These are phyloP conservation scores for Gavia stellata DNA, from an alignment of 2,113 vertebrate species.

Conservation along the genomic window DNA sequence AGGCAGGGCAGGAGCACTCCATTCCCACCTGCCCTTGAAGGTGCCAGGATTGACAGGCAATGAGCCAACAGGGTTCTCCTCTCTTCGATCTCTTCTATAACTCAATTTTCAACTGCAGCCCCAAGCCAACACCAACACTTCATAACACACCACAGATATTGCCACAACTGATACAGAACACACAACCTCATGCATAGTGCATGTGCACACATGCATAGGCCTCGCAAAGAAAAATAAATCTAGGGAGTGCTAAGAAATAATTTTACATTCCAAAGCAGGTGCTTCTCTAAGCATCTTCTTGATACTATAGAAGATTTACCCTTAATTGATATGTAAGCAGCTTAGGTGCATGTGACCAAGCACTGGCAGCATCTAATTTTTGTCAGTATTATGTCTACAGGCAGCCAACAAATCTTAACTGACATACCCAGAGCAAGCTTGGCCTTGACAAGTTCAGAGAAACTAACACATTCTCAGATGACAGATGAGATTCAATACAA, in stretches of 20 bases:
- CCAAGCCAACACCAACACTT: background rate
- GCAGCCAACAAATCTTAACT: background rate
- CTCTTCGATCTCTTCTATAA: background rate
- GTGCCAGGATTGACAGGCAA: background rate
- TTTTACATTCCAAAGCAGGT: background rate
- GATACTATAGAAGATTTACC: background rate
- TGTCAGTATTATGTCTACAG: background rate
- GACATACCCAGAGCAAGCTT: background rate
- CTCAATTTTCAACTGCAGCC: background rate
- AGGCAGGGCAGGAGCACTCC: background rate
- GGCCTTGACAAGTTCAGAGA: background rate
- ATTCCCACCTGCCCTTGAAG: background rate
- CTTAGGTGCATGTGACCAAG: background rate
- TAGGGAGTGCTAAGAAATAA: background rate
- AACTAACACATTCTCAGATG: background rate
- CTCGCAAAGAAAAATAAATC: background rate
- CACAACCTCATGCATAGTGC: too few relatives aligned
- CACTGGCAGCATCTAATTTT: background rate
- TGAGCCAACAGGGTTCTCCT: accelerated
- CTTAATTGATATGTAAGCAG: background rate
- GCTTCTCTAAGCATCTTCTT: background rate
- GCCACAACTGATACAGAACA: background rate
- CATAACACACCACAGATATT: background rate
- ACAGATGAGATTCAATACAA: background rate
- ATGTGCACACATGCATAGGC: background rate